Evolutionary conservation across 2,113 vertebrate genomes (phyloP).

Genomic region (Psophia crepitans): DNA sequence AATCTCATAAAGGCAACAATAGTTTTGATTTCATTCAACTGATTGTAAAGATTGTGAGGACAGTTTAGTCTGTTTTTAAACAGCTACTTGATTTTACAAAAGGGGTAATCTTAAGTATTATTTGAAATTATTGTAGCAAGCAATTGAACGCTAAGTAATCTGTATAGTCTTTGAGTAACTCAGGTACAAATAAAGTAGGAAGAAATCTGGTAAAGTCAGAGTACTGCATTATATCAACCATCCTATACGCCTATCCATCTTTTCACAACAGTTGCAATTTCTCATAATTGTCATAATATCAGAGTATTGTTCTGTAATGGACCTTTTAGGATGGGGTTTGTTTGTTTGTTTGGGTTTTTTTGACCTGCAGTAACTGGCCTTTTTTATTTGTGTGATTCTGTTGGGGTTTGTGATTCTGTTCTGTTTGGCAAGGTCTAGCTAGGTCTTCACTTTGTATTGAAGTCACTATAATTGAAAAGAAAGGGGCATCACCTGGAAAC

Average conservation of each 20-base stretch:
- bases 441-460: background rate
- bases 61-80: background rate
- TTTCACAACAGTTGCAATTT: background rate
- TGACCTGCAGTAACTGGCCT: background rate
- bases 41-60: background rate
- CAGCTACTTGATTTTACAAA: background rate
- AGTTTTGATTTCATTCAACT: background rate
- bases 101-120: background rate
- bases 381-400: background rate
- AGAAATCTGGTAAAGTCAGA: background rate
- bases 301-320: background rate
- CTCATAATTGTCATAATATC: background rate
- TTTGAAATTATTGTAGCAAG: background rate
- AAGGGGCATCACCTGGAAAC: background rate
- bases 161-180: background rate
- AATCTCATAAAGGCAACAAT: background rate
- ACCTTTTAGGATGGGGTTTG: background rate
- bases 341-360: background rate
- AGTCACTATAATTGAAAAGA: background rate
- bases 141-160: background rate
- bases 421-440: background rate
- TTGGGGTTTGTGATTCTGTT: background rate
- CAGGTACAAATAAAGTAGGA: background rate
- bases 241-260: background rate
- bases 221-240: background rate